phyloP scores from a whole-genome alignment of 2,113 vertebrate genomes.

The Ptilonorhynchus violaceus region DNA sequence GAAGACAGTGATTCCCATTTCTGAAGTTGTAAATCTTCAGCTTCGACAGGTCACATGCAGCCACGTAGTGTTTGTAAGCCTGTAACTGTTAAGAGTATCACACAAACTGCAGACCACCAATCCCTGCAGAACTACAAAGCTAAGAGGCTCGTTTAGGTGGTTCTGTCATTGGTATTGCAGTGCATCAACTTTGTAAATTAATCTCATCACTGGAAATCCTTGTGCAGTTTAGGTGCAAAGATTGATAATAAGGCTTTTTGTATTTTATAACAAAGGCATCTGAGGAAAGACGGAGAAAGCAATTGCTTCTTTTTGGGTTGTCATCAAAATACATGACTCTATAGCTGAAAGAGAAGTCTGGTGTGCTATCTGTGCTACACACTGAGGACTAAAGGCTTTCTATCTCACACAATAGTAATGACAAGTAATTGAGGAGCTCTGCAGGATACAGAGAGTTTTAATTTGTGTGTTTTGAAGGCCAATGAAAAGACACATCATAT shows the following conservation, averaged over 20 bases:
- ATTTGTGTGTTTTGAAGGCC: slow-evolving; percentile 19
- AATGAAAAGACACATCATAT: background rate
- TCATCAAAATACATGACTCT: slow-evolving; percentile 36
- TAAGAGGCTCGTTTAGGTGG: background rate
- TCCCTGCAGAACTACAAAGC: background rate
- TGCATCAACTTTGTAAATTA: background rate
- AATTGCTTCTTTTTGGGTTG: slow-evolving; percentile 48
- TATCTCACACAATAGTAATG: slow-evolving; percentile 19
- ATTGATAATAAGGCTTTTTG: slow-evolving; percentile 35
- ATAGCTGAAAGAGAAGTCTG: slow-evolving; percentile 5
- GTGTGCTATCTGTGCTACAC: slow-evolving; percentile 24
- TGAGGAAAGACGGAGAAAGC: slow-evolving; percentile 33
- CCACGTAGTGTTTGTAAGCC: background rate
- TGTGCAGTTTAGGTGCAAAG: background rate
- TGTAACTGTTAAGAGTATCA: background rate
- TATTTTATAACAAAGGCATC: slow-evolving; percentile 44
- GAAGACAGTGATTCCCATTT: background rate
- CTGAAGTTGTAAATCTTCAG: background rate
- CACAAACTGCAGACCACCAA: background rate
- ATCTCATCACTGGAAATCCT: slow-evolving; percentile 6
- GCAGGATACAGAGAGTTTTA: slow-evolving; percentile 44
- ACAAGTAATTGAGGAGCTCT: slow-evolving; percentile 38
- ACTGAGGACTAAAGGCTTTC: slow-evolving; percentile 36
- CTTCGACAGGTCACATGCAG: background rate
- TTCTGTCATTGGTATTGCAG: background rate